Evolutionary conservation across 2,888 invertebrate species (phyloP), one percentile per base, ranked within the genome.

Genomic region (Parasteatoda lunata): DNA sequence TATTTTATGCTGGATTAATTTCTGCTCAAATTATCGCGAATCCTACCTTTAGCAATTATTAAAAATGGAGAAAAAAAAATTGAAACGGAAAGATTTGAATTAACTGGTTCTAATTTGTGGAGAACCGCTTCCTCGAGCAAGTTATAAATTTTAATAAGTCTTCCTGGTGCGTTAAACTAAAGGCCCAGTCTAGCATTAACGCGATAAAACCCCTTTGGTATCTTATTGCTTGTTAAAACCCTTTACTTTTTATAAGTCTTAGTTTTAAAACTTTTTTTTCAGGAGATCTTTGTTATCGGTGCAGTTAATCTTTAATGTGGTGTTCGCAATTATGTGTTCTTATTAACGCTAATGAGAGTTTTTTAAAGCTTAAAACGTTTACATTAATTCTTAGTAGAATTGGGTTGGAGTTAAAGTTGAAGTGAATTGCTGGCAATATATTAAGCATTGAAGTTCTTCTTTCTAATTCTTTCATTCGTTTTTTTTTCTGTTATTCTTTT

Each of bases 251-350:
- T 79, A 30, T 70, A 59, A 15, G 71, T 64, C 52, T 73, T 80
- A 66, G n/a, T 64, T 80, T 52, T 65, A 65, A 65, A 79, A 66
- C 11, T 72, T 80, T 72, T 73, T 69, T 77, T 59, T 13, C 4
- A 45, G 9, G 9, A 65, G 15, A 7, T 49, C 49, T 51, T 71
- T 72, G 79, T 80, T 80, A 80, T 80, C 72, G 65, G 72, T 13
- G 66, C 51, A 45, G 49, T 80, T 80, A 72, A 80, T 80, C 72
- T 80, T 71, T 80, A 80, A 73, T 80, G 80, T n/a, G 80, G 80
- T 80, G 72, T 45, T 73, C 51, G 66, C 65, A 80, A 80, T 80
- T 80, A 80, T 80, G 72, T 30, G 30, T 52, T 51, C 80, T 80
- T 73, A 73, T 72, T 80, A 66, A 54, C 72, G 66, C 80, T 80